Conservation (phyloP, 1,140 invertebrate genomes). For the Lepidotrigona ventralis region DNA sequence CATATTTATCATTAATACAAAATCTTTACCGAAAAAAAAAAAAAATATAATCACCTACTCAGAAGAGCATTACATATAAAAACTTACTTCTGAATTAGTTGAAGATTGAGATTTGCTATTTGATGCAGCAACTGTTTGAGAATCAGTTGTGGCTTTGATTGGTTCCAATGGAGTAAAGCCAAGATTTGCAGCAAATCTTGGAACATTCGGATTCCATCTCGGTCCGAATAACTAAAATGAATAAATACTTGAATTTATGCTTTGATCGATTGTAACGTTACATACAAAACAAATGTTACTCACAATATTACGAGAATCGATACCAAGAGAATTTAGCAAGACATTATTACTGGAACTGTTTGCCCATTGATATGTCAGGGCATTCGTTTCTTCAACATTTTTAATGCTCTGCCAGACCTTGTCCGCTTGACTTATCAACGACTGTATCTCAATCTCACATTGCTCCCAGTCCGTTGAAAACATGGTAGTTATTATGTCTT, state of each 20-base stretch:
- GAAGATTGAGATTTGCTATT: conserved; percentile 71
- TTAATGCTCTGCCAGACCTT: conserved; percentile 81
- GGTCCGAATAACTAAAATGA: conserved; percentile 85
- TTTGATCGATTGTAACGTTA: not conserved
- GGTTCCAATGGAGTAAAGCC: conserved; percentile 88
- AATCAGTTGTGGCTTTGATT: conserved; percentile 81
- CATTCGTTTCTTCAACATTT: conserved; percentile 85
- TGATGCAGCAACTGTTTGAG: conserved; percentile 55
- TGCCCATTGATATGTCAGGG: conserved; percentile 86
- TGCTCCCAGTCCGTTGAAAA: conserved; percentile 68
- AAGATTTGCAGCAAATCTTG: conserved; percentile 89
- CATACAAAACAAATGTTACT: conserved; percentile 75
- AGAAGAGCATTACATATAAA: not conserved
- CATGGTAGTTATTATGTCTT: conserved; percentile 76
- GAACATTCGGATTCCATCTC: conserved; percentile 88
- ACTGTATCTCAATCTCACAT: conserved; percentile 66
- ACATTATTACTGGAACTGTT: conserved; percentile 86
- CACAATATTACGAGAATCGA: conserved; percentile 92
- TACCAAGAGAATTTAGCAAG: conserved; percentile 86
- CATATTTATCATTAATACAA: not conserved
- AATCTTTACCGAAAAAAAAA: not conserved
- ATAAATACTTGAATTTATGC: conserved; percentile 31
- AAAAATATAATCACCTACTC: not conserved
- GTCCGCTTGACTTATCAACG: conserved; percentile 71
- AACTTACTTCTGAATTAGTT: conserved; percentile 70